These are phyloP conservation scores for Bryconaethiops microstoma DNA, from an alignment of 2,797 vertebrate genomes.

Conservation along the genomic window DNA sequence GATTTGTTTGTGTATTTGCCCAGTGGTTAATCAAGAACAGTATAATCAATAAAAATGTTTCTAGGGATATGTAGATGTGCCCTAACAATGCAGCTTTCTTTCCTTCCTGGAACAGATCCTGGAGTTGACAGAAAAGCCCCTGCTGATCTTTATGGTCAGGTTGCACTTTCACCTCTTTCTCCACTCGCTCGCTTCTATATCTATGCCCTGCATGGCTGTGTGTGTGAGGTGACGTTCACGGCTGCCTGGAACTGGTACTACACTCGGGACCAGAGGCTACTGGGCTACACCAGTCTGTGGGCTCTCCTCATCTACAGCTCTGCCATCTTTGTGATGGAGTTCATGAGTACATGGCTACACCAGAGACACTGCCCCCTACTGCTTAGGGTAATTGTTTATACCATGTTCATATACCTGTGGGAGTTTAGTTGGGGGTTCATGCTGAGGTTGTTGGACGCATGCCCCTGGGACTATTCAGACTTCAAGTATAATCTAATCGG, in stretches of 20 bases:
- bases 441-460: constrained; percentile 72
- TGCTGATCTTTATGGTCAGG: not conserved
- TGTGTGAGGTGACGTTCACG: constrained; percentile 82
- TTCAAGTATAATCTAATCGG: constrained; percentile 74
- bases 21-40: constrained; percentile 28
- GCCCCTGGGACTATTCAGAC: constrained; percentile 83
- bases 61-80: not conserved
- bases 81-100: constrained; percentile 34
- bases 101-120: constrained; percentile 50
- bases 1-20: not conserved
- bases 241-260: constrained; percentile 72
- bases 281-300: constrained; percentile 80
- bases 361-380: constrained; percentile 59
- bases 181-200: constrained; percentile 72
- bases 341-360: constrained; percentile 66
- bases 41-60: constrained; percentile 28
- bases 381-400: constrained; percentile 70
- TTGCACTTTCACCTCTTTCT: constrained; percentile 54
- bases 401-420: constrained; percentile 78
- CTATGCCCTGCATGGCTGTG: constrained; percentile 80
- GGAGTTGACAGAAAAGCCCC: constrained; percentile 10
- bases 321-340: constrained; percentile 77
- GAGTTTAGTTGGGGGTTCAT: constrained; percentile 78
- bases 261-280: constrained; percentile 70
- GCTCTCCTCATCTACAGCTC: constrained; percentile 78